These are phyloP conservation scores for Pseudomugil gertrudae DNA, from an alignment of 2,797 vertebrate genomes.

Conservation along the genomic window DNA sequence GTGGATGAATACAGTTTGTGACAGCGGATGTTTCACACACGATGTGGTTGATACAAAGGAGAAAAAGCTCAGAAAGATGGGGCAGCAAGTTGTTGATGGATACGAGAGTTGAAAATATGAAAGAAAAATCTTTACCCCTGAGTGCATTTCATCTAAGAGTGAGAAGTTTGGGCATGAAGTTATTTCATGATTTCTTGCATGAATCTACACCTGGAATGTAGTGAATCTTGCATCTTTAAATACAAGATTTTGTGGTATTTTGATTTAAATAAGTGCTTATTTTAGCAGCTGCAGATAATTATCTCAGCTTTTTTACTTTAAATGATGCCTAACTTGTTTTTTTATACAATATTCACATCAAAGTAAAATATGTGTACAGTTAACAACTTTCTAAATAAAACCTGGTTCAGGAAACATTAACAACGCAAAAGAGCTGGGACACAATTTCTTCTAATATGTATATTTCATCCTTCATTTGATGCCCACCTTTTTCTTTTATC, in stretches of 20 bases:
- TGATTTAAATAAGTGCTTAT: neutral
- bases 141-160: constrained; percentile 2
- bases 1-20: neutral
- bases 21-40: neutral
- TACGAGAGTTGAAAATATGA: neutral
- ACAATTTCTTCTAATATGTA: neutral
- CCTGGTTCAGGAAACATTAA: constrained; percentile 7
- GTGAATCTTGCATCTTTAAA: neutral
- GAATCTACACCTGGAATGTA: neutral
- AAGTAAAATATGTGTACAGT: neutral
- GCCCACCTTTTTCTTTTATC: neutral
- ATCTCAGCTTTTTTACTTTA: neutral
- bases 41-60: neutral
- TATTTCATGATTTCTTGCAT: neutral
- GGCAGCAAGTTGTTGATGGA: neutral
- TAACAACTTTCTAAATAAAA: neutral
- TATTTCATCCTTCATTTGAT: neutral
- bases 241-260: neutral
- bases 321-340: neutral
- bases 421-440: neutral
- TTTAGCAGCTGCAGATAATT: neutral
- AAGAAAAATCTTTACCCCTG: constrained; percentile 1
- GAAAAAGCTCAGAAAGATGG: neutral
- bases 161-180: neutral
- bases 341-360: neutral